Percentiles rank a stretch among this genome's conserved stretches.
These are phyloP conservation scores for Staurois parvus DNA, from an alignment of 2,797 vertebrate species.

Conservation along the genomic window DNA sequence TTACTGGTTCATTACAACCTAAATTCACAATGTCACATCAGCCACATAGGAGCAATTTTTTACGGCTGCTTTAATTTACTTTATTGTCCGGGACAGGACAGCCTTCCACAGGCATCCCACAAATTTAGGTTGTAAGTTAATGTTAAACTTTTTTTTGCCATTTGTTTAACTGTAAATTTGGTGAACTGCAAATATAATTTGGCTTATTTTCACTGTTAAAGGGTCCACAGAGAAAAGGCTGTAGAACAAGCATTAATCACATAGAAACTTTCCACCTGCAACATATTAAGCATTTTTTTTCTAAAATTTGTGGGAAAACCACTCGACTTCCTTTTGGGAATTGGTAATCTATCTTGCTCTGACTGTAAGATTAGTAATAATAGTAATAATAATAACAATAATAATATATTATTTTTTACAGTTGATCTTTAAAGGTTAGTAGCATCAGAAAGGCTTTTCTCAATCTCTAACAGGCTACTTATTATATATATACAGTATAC, in stretches of 20 bases:
- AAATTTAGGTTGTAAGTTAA: not conserved
- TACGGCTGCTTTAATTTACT: not conserved
- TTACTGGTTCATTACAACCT: no score
- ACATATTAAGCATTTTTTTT: conserved; percentile 14
- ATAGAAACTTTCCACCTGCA: conserved; percentile 33
- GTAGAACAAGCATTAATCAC: conserved; percentile 33
- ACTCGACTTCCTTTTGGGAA: not conserved
- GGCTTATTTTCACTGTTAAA: conserved; percentile 33
- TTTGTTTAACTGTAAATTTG: conserved; percentile 6
- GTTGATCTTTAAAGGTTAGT: not conserved
- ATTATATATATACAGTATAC: no score
- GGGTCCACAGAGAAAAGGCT: conserved; percentile 21
- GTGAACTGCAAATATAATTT: conserved; percentile 6
- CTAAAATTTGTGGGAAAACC: conserved; percentile 2
- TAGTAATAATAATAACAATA: no score
- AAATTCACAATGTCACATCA: not conserved
- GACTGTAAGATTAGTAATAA: not conserved
- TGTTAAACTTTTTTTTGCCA: not conserved
- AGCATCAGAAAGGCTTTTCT: not conserved
- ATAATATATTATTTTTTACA: not conserved
- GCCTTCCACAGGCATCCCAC: not conserved
- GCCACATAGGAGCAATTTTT: not conserved
- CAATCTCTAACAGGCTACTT: not conserved
- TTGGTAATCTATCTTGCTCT: not conserved
- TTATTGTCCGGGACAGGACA: not conserved